Base-by-base conservation (phyloP, 2,888 invertebrate species). In the Thyatira batis region DNA sequence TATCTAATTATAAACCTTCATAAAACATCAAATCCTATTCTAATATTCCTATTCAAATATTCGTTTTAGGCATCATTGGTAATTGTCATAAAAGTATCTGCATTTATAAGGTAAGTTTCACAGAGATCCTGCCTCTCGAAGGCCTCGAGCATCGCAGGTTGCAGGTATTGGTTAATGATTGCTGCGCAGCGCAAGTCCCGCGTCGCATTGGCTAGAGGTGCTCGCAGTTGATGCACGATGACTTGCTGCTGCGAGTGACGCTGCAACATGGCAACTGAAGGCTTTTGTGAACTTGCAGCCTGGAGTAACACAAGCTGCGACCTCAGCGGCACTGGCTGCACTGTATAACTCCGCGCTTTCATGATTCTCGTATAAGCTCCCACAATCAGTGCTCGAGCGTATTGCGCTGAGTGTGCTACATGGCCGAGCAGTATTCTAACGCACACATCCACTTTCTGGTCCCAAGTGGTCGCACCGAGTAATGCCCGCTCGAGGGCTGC, bases 351-450 rank as follows among this genome's bases (percentile, higher is more conserved):
- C 2, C 70, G 65, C 2, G 57, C 63, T 27, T 73, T 67, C 21
- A 53, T 20, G 4, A 83, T 59, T 13, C 78, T 67, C 3, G 58
- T 60, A 54, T 78, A 73, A 0, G 82, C 77, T 0, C 72, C 52
- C 30, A 80, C 71, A 6, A 86, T 70, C 0, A 77, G 52, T 8
- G 67, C 68, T 17, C 71, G 69, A 0, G 71, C 63, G 55, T 85
- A 86, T 55, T 84, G 84, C 3, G 65, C 57, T 0, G 86, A 79
- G 46, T 79, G 69, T 0, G 71, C 52, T 0, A 80, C 72, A 9
- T 58, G 64, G 0, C 72, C 70, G 23, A 76, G 57, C 11, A 87
- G 50, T 1, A 60, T 54, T 0, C 67, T 64, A n/a, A 82, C 61
- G 51, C 64, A 59, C 9, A 17, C 45, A 11, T 73, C 73, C 6